Conservation (phyloP, 2,797 vertebrate genomes). For the Hoplostethus mediterraneus region DNA sequence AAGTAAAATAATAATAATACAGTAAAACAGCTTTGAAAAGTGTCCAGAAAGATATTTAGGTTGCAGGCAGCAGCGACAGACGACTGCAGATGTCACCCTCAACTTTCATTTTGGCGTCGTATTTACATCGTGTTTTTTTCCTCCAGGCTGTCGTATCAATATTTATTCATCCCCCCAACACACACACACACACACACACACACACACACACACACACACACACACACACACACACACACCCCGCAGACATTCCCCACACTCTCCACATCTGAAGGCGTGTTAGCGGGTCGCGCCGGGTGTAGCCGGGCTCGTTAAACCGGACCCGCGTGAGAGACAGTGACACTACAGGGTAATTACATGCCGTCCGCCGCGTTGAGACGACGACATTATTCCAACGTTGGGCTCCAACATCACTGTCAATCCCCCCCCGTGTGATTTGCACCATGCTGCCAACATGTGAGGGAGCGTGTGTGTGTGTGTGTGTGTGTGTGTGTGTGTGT, state of each 20-base stretch:
- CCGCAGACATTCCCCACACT: conserved; percentile 6
- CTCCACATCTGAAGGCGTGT: neutral
- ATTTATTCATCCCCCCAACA: neutral
- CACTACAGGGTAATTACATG: conserved; percentile 56
- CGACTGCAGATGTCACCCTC: too few relatives aligned
- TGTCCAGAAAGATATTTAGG: too few relatives aligned
- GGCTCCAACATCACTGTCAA: conserved; percentile 44
- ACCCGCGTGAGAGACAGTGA: conserved; percentile 28
- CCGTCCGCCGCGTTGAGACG: conserved; percentile 47
- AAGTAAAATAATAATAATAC: too few relatives aligned
- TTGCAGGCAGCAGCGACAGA: too few relatives aligned
- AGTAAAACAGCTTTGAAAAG: too few relatives aligned
- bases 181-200: too few relatives aligned
- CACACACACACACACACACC: too few relatives aligned
- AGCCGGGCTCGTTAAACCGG: conserved; percentile 10
- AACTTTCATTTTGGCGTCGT: too few relatives aligned
- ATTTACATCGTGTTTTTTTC: too few relatives aligned
- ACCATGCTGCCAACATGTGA: neutral
- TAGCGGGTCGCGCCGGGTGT: neutral
- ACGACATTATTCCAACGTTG: conserved; percentile 45
- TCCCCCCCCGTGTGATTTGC: neutral
- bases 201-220: too few relatives aligned
- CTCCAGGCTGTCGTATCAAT: neutral
- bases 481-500: too few relatives aligned
- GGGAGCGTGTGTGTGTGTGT: too few relatives aligned